A percentile compares a stretch with the other conserved stretches of the same genome.
These are phyloP conservation scores for Lycorma delicatula DNA, from an alignment of 1,140 invertebrate genomes.

Conservation along the genomic window DNA sequence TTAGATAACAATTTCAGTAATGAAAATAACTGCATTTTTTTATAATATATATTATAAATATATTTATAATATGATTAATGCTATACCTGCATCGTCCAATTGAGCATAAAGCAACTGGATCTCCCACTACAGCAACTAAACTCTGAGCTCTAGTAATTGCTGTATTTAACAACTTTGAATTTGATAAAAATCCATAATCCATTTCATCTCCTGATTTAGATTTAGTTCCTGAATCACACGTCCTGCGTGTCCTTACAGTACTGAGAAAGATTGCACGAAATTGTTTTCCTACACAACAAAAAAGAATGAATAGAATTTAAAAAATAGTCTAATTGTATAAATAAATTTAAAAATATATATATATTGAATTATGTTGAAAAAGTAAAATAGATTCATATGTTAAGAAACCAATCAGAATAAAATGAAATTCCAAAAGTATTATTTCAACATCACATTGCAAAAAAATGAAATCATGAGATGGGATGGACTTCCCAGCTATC, in stretches of 20 bases:
- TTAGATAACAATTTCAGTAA: background rate
- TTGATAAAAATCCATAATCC: conserved; percentile 80
- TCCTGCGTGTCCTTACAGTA: conserved; percentile 69
- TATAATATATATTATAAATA: background rate
- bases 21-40: background rate
- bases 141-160: conserved; percentile 80
- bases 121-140: conserved; percentile 79
- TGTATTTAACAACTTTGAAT: conserved; percentile 76
- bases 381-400: too few species aligned
- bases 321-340: too few species aligned
- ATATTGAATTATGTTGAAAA: too few species aligned
- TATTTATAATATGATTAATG: background rate
- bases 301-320: too few species aligned
- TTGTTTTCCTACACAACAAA: conserved; percentile 60
- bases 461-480: too few species aligned
- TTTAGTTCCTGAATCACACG: conserved; percentile 47
- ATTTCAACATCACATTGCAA: too few species aligned
- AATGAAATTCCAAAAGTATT: too few species aligned
- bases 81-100: conserved; percentile 65
- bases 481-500: too few species aligned
- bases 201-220: conserved; percentile 46
- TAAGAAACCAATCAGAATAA: too few species aligned
- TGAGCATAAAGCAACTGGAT: conserved; percentile 75
- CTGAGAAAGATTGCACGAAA: conserved; percentile 79
- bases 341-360: too few species aligned